Conservation (phyloP, 2,797 vertebrate genomes). For the Chaetodon trifasciatus region DNA sequence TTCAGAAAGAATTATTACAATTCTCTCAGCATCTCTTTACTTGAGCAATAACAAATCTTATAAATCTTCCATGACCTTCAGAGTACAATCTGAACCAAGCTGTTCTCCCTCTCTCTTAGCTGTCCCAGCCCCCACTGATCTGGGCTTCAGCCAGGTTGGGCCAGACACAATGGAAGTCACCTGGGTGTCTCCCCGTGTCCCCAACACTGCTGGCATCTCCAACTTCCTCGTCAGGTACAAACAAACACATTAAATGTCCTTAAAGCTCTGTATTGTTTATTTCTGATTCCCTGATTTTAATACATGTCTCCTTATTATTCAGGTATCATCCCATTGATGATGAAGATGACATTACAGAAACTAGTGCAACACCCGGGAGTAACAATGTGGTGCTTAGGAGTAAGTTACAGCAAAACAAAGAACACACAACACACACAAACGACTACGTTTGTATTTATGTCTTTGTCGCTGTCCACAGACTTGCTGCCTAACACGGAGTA, state of each 20-base stretch:
- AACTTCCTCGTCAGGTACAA: conserved; percentile 89
- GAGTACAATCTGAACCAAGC: not conserved
- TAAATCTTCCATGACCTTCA: not conserved
- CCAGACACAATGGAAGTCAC: conserved; percentile 90
- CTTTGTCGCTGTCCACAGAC: conserved; percentile 81
- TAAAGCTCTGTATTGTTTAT: not conserved
- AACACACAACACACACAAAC: not conserved
- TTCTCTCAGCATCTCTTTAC: not conserved
- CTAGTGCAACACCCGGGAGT: conserved; percentile 84
- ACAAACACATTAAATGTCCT: not conserved
- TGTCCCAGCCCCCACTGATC: conserved; percentile 92
- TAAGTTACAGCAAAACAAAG: conserved; percentile 74
- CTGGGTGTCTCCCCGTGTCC: conserved; percentile 90
- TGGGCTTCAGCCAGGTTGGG: conserved; percentile 90
- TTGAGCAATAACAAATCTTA: not conserved
- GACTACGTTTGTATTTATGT: not conserved
- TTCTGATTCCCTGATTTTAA: not conserved
- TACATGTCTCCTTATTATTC: conserved; percentile 54
- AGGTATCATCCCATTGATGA: conserved; percentile 94
- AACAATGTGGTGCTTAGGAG: conserved; percentile 89
- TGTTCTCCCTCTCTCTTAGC: conserved; percentile 68
- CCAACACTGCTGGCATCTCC: conserved; percentile 87
- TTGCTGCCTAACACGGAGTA: conserved; percentile 95
- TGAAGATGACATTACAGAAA: conserved; percentile 90
- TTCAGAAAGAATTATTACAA: not conserved